Base-by-base conservation (phyloP, 2,888 invertebrate species). In the Abscondita cerata region DNA sequence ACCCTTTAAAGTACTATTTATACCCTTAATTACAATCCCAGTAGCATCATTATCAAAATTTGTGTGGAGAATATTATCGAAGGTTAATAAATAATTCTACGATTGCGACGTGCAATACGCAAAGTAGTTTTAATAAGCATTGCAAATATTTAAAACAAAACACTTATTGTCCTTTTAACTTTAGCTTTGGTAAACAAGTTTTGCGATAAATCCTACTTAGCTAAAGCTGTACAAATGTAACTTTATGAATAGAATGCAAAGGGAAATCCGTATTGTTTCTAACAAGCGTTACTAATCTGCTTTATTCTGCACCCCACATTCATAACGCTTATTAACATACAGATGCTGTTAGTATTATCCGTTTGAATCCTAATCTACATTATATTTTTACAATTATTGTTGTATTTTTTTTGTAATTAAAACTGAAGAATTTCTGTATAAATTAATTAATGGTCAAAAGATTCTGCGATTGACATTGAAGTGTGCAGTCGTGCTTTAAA, bases 221-320 rank as follows among this genome's bases (percentile, higher is more conserved):
- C 50, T 48, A 50, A 52, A 62, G 57, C 57, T 57, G 40, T 53
- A 62, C 62, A 57, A 58, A 61, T 61, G 52, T 56, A 51, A 62
- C 57, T 58, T 57, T 57, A 62, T 57, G 57, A 62, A 62, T 57
- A 44, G 57, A 25, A 58, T 20, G 52, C 48, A 53, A 52, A 58
- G 52, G 62, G 57, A 57, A 62, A 52, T 53, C 53, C 57, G 57
- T 57, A 62, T 62, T 57, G 57, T 62, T 62, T 62, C 62, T 62
- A 62, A 62, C 62, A 62, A 62, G 62, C 62, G 57, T 57, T 52
- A 51, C 62, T 62, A 62, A 62, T 62, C 62, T 53, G 48, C 41
- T 62, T 34, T 60, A 57, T 50, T 53, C 50, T 57, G 50, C 25
- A 48, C 55, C 51, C 55, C 48, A 53, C 48, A 61, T 56, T 61